Percentiles rank a stretch among this genome's conserved stretches.
phyloP scores from a whole-genome alignment of 2,797 vertebrate genomes.

The Alauda arvensis region DNA sequence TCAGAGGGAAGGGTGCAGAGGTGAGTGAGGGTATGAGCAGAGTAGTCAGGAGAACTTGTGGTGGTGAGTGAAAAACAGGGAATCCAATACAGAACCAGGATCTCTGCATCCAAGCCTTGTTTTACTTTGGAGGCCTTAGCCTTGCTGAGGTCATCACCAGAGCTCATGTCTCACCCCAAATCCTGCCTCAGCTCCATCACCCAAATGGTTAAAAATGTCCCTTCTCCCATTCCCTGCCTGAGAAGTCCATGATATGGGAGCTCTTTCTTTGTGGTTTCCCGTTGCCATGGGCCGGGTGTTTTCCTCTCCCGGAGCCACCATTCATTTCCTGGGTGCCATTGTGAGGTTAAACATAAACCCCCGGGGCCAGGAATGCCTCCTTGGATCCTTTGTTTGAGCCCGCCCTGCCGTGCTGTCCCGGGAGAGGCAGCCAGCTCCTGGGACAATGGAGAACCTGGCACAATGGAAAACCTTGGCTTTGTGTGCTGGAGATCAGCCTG shows the following conservation, averaged over 20 bases:
- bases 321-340: slow-evolving; percentile 49
- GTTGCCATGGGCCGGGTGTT: slow-evolving; percentile 26
- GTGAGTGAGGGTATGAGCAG: not conserved
- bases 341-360: slow-evolving; percentile 54
- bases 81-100: not conserved
- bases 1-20: not conserved
- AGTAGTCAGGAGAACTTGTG: not conserved
- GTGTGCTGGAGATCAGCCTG: not conserved
- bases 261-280: slow-evolving; percentile 30
- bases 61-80: not conserved
- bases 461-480: slow-evolving; percentile 46
- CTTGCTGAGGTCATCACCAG: accelerated
- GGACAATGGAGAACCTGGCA: slow-evolving; percentile 56
- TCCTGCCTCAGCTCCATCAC: not conserved
- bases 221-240: not conserved
- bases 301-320: slow-evolving; percentile 31
- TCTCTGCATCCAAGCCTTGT: accelerated
- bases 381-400: slow-evolving; percentile 52
- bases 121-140: not conserved
- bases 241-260: not conserved
- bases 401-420: slow-evolving; percentile 57
- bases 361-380: slow-evolving; percentile 2
- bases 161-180: not conserved
- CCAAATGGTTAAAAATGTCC: not conserved
- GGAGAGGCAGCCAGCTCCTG: slow-evolving; percentile 33